Percentiles rank a stretch among this genome's conserved stretches.
phyloP scores from a whole-genome alignment of 2,888 invertebrate genomes.

The Brenthis ino region DNA sequence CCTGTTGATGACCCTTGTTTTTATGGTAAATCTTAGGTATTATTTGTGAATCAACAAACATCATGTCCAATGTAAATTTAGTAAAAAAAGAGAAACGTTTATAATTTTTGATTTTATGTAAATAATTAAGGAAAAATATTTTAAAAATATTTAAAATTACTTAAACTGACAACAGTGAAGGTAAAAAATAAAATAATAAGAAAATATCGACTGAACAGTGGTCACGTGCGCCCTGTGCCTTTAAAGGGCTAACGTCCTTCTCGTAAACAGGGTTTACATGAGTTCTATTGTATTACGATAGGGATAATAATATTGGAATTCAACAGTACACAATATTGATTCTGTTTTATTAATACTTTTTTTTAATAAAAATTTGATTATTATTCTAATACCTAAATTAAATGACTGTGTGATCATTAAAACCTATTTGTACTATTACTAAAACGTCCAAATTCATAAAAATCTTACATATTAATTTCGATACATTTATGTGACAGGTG shows the following conservation, averaged over 20 bases:
- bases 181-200: not conserved
- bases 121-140: too few relatives aligned
- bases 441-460: too few relatives aligned
- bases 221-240: not conserved
- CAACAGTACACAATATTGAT: not conserved
- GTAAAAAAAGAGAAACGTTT: too few relatives aligned
- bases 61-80: too few relatives aligned
- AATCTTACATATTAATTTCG: too few relatives aligned
- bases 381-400: not conserved
- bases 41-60: too few relatives aligned
- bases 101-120: too few relatives aligned
- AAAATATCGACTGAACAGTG: constrained; percentile 3
- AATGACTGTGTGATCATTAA: too few relatives aligned
- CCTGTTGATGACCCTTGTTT: too few relatives aligned
- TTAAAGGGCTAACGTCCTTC: constrained; percentile 10
- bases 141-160: not conserved
- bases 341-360: not conserved
- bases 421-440: too few relatives aligned
- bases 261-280: constrained; percentile 13
- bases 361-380: not conserved
- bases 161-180: not conserved
- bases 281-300: constrained; percentile 14
- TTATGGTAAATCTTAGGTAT: too few relatives aligned
- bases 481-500: too few relatives aligned
- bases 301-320: constrained; percentile 8